Percentiles rank a stretch among this genome's conserved stretches.
phyloP scores from a whole-genome alignment of 2,113 vertebrate species.

The Esox niger region DNA sequence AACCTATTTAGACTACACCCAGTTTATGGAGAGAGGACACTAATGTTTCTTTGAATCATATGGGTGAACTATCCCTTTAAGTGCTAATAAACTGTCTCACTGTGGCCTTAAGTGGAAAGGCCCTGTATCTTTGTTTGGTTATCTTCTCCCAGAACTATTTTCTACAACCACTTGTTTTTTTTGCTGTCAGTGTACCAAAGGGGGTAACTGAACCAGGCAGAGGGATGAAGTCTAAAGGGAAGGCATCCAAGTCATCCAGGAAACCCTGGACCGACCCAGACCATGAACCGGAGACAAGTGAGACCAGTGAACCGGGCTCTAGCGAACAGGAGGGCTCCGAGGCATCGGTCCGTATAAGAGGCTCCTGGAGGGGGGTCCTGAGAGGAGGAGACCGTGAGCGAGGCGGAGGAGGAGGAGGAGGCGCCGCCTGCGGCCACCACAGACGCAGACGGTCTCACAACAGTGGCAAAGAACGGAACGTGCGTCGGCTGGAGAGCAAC shows the following conservation, averaged over 20 bases:
- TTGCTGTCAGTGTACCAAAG: neutral
- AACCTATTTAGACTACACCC: too few relatives aligned
- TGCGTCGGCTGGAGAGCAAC: slow-evolving; percentile 92
- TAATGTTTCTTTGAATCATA: too few relatives aligned
- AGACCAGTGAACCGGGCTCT: slow-evolving; percentile 43
- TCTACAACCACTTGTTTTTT: neutral
- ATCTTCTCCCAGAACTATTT: too few relatives aligned
- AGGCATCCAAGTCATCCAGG: slow-evolving; percentile 73
- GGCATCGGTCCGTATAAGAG: slow-evolving; percentile 70
- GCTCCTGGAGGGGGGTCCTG: slow-evolving; percentile 63
- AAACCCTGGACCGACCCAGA: slow-evolving; percentile 66
- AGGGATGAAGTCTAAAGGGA: slow-evolving; percentile 90
- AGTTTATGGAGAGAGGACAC: too few relatives aligned
- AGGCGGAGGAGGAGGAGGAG: slow-evolving; percentile 20
- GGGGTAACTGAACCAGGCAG: slow-evolving; percentile 20
- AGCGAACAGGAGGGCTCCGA: slow-evolving; percentile 78
- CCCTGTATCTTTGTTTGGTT: neutral
- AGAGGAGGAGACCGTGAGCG: slow-evolving; percentile 42
- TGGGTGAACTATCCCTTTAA: too few relatives aligned
- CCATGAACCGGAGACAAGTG: slow-evolving; percentile 66
- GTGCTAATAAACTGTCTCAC: too few relatives aligned
- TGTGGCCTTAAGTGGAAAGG: neutral
- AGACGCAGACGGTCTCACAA: slow-evolving; percentile 51
- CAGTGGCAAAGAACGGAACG: slow-evolving; percentile 75
- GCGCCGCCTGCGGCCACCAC: neutral